Conservation (phyloP, 2,888 invertebrate genomes). For the Andrena haemorrhoa region DNA sequence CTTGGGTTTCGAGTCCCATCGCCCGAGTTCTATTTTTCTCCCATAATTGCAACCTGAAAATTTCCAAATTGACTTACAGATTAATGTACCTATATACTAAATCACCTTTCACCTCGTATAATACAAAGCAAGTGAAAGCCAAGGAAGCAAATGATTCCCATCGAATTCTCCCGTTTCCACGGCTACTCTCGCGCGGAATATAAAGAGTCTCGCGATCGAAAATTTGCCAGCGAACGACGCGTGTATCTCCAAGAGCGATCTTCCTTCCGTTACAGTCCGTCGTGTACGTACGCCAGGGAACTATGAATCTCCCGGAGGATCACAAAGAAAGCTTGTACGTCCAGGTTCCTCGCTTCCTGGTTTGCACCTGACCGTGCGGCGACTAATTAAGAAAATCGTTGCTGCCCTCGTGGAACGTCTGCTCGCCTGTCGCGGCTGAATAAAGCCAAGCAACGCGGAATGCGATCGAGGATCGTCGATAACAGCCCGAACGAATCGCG, state of each 20-base stretch:
- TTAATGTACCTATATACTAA: too few species aligned
- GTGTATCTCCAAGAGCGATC: constrained; percentile 12
- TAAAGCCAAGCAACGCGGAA: constrained; percentile 20
- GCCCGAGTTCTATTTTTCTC: too few species aligned
- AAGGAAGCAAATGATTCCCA: too few species aligned
- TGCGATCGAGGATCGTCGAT: constrained; percentile 40
- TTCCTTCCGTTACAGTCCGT: constrained; percentile 5
- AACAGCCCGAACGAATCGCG: neutral
- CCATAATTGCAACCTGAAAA: too few species aligned
- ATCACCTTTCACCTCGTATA: too few species aligned
- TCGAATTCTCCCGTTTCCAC: neutral
- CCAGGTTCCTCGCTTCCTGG: constrained; percentile 48
- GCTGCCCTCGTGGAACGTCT: constrained; percentile 26
- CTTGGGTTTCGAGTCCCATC: too few species aligned
- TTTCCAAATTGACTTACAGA: too few species aligned
- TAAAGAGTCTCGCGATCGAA: neutral
- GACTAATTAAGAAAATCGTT: constrained; percentile 60
- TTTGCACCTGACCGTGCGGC: constrained; percentile 57
- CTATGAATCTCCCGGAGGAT: constrained; percentile 31
- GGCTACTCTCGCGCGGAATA: neutral
- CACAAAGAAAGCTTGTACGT: constrained; percentile 28
- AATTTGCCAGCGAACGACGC: neutral
- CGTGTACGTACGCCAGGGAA: constrained; percentile 3
- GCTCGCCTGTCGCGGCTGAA: constrained; percentile 30
- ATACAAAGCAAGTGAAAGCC: too few species aligned